Percentiles rank a stretch among this genome's conserved stretches.
phyloP scores from a whole-genome alignment of 2,113 vertebrate genomes.

The Channa argus region DNA sequence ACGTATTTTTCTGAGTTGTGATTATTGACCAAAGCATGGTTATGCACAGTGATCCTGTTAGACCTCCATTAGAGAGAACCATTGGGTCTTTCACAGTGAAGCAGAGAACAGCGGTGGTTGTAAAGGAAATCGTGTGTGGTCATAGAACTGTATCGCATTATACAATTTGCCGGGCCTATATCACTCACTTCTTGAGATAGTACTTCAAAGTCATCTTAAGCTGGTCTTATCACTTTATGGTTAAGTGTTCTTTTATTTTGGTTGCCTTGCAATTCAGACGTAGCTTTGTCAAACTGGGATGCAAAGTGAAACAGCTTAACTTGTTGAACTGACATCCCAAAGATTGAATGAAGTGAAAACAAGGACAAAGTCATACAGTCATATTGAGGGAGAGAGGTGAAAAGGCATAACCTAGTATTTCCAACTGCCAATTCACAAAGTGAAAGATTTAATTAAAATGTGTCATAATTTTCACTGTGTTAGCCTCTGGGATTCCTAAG shows the following conservation, averaged over 20 bases:
- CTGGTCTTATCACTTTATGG: slow-evolving; percentile 63
- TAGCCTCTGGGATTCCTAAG: slow-evolving; percentile 78
- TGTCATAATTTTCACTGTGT: slow-evolving; percentile 80
- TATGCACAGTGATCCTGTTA: background rate
- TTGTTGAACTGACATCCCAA: slow-evolving; percentile 74
- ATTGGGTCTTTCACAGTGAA: slow-evolving; percentile 5
- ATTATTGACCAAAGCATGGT: slow-evolving; percentile 12
- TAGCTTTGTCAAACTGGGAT: slow-evolving; percentile 47
- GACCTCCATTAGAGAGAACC: background rate
- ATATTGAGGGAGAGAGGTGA: slow-evolving; percentile 20
- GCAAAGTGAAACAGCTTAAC: slow-evolving; percentile 72
- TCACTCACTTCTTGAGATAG: slow-evolving; percentile 65
- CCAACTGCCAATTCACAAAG: slow-evolving; percentile 76
- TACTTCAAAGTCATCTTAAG: slow-evolving; percentile 70
- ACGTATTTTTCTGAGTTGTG: slow-evolving; percentile 13
- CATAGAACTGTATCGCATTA: slow-evolving; percentile 19
- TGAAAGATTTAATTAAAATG: slow-evolving; percentile 84
- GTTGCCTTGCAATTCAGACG: slow-evolving; percentile 62
- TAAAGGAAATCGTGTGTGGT: slow-evolving; percentile 25
- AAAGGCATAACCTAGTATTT: slow-evolving; percentile 72
- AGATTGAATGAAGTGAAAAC: slow-evolving; percentile 62
- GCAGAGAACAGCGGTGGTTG: slow-evolving; percentile 1
- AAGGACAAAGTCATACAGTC: slow-evolving; percentile 45
- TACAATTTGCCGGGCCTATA: slow-evolving; percentile 23
- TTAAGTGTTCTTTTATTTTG: slow-evolving; percentile 72